Evolutionary conservation across 2,888 invertebrate genomes (phyloP), one percentile per base, ranked within the genome.

Genomic region (Trilocha varians): DNA sequence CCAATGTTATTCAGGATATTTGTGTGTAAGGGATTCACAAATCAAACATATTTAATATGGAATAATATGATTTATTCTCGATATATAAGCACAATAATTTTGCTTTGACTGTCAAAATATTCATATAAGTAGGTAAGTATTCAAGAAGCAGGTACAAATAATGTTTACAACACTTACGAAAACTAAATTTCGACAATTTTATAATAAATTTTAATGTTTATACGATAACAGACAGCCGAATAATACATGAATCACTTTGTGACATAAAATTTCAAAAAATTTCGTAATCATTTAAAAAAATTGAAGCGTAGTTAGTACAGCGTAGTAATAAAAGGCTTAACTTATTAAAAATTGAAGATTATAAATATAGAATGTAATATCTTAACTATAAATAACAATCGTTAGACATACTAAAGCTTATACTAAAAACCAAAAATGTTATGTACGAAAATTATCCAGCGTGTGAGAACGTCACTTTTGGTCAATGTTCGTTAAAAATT

Each of bases 51-150:
- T 45, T 45, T 41, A 52, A 42, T 68, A 71, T 78, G 70, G 74
- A 79, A 80, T 82, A 82, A 76, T 78, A 74, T 79, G 75, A 77
- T 84, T 84, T 84, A 83, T 80, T 83, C 66, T 78, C 70, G 75
- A 79, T 80, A 77, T 66, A 72, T 79, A 85, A 84, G 85, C 85
- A 78, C 83, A 82, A 75, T 84, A 78, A 85, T 78, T 85, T 84
- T 85, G 85, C 85, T 85, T 85, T 84, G 85, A 79, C 72, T 77
- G 78, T 73, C 73, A 78, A 79, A 79, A 79, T 80, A 83, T 80
- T 73, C 66, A 73, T 78, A 25, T 25, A 25, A 25, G 6, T 25
- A 25, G 25, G 25, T 25, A 25, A 25, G 25, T 25, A 70, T 65
- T 70, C 68, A 74, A 64, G 68, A 80, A 84, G 83, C 84, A 85